Percentiles rank a stretch among this genome's conserved stretches.
Conservation (phyloP, 1,140 invertebrate species). For the Amphibalanus amphitrite region DNA sequence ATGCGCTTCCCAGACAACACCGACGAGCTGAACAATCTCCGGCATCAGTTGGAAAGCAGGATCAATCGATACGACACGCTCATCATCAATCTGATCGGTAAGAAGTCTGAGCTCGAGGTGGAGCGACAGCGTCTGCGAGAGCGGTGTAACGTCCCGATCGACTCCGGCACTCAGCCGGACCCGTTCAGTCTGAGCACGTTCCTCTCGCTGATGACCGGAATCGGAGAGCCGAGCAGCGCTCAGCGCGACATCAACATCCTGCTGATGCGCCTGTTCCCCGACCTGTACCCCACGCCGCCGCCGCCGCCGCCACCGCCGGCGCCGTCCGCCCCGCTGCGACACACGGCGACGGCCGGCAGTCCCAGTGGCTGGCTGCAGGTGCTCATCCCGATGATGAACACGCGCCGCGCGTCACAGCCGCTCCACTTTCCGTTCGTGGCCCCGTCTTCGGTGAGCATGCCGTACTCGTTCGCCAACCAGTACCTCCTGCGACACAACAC, state of each 20-base stretch:
- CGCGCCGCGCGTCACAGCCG: no score
- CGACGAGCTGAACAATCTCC: not conserved
- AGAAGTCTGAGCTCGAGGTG: not conserved
- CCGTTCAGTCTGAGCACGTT: not conserved
- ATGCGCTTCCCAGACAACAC: no score
- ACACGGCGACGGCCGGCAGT: no score
- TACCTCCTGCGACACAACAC: not conserved
- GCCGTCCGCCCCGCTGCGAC: no score
- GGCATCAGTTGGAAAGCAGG: not conserved
- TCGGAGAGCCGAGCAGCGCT: not conserved
- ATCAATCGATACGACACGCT: not conserved
- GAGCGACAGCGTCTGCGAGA: not conserved
- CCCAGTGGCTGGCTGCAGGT: not conserved
- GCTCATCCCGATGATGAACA: not conserved
- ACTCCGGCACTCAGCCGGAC: not conserved
- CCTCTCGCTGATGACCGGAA: not conserved
- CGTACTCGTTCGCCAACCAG: no score
- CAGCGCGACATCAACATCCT: not conserved
- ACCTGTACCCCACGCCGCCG: not conserved
- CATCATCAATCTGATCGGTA: not conserved
- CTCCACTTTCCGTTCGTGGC: no score
- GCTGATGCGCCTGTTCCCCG: not conserved
- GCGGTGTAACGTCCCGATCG: not conserved
- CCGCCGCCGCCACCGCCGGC: no score
- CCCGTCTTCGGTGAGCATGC: not conserved